Conservation (phyloP, 1,140 invertebrate genomes). For the Drosophila murphyi region DNA sequence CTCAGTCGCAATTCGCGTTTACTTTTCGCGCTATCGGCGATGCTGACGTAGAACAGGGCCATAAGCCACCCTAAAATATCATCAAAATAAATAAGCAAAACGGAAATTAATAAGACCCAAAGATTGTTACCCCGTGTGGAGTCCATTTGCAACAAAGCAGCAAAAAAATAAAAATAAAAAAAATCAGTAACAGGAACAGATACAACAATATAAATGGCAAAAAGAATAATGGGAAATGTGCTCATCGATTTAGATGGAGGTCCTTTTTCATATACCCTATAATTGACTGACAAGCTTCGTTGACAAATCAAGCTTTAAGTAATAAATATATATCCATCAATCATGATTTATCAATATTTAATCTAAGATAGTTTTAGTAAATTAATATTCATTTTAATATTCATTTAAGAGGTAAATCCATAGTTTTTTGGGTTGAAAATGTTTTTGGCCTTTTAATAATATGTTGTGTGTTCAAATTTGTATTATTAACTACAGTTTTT, state of each 20-base stretch:
- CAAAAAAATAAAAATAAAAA: constrained; percentile 25
- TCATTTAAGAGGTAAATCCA: too few relatives aligned
- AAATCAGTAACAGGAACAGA: constrained; percentile 47
- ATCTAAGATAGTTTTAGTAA: too few relatives aligned
- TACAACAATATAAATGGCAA: neutral
- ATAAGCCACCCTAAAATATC: constrained; percentile 22
- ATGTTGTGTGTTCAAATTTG: too few relatives aligned
- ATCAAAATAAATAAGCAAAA: constrained; percentile 75
- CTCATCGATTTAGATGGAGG: neutral
- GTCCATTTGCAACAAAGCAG: constrained; percentile 31
- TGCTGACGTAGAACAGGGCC: neutral
- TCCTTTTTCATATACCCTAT: neutral
- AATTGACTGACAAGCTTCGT: neutral
- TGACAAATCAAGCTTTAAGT: neutral
- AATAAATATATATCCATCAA: too few relatives aligned
- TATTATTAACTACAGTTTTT: too few relatives aligned
- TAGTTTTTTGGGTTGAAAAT: too few relatives aligned
- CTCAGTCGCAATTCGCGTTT: neutral
- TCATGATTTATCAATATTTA: too few relatives aligned
- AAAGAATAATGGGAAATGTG: constrained; percentile 2
- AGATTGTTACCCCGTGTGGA: constrained; percentile 31
- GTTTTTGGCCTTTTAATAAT: too few relatives aligned
- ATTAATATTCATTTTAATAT: too few relatives aligned
- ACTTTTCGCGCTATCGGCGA: neutral
- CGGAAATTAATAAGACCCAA: constrained; percentile 72